Conservation (phyloP, 2,888 invertebrate genomes). For the Mythimna albipuncta region DNA sequence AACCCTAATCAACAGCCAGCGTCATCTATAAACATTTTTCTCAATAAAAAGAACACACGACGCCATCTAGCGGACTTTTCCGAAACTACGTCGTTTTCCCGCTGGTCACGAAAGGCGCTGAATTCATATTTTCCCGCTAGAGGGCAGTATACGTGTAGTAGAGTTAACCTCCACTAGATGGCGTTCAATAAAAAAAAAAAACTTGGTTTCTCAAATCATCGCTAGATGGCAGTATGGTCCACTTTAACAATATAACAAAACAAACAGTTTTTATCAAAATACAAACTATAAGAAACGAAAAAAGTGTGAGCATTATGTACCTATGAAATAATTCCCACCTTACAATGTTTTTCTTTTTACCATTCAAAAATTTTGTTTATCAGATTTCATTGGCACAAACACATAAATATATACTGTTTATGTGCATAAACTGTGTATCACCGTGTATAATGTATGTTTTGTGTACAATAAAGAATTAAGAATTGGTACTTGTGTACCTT, state of each 20-base stretch:
- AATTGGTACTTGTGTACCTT: no score
- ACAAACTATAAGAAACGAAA: not conserved
- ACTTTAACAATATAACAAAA: not conserved
- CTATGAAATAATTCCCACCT: not conserved
- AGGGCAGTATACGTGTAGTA: not conserved
- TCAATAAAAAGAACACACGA: not conserved
- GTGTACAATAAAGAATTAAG: no score
- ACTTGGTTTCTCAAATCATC: not conserved
- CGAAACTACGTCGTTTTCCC: not conserved
- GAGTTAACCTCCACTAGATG: conserved; percentile 5
- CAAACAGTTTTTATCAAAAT: not conserved
- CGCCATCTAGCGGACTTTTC: conserved; percentile 28
- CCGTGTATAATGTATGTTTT: no score
- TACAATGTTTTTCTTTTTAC: not conserved
- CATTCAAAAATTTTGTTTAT: not conserved
- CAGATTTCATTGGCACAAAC: no score
- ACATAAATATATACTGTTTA: no score
- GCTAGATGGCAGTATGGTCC: conserved; percentile 14
- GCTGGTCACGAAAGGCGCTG: not conserved
- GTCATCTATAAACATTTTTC: conserved; percentile 2
- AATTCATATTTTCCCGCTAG: conserved; percentile 2
- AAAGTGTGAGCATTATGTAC: not conserved
- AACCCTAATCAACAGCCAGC: not conserved
- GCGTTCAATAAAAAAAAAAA: not conserved
- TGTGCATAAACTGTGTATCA: no score